A percentile compares a stretch with the other conserved stretches of the same genome.
Evolutionary conservation across 2,113 vertebrate genomes (phyloP).

Genomic region (Holacanthus passer): DNA sequence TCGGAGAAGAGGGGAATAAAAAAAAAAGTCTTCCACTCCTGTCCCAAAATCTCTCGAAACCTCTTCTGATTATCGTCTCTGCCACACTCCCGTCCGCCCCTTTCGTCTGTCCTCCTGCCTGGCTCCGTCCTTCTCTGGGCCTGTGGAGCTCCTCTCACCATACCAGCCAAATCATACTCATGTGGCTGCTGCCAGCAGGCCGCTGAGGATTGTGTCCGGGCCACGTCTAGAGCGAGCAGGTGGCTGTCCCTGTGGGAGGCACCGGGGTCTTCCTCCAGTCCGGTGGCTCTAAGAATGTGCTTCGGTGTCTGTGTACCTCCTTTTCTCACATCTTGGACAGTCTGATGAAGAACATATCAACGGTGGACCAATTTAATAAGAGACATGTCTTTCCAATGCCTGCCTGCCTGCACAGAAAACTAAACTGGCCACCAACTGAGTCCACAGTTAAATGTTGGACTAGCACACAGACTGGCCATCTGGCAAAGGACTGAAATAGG

Average conservation of each 20-base stretch:
- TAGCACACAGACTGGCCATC: constrained; percentile 31
- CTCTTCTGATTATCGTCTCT: constrained; percentile 56
- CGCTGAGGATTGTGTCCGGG: constrained; percentile 48
- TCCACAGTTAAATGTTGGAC: constrained; percentile 40
- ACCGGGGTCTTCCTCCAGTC: constrained; percentile 50
- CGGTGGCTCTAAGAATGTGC: constrained; percentile 39
- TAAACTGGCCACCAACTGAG: constrained; percentile 33
- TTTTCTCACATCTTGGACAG: constrained; percentile 36
- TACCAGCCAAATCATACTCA: constrained; percentile 59
- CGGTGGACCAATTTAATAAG: constrained; percentile 55
- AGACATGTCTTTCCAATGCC: constrained; percentile 61
- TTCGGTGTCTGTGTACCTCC: constrained; percentile 46
- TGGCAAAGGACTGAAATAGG: constrained; percentile 27
- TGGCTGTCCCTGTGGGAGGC: constrained; percentile 44
- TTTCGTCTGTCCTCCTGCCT: constrained; percentile 32
- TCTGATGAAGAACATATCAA: constrained; percentile 71
- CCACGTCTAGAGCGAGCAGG: constrained; percentile 44
- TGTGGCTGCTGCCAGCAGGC: constrained; percentile 50
- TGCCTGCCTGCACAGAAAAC: constrained; percentile 53
- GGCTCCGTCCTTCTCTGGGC: constrained; percentile 15
- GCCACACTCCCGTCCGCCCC: constrained; percentile 45
- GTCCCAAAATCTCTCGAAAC: constrained; percentile 63
- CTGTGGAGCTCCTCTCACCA: constrained; percentile 50
- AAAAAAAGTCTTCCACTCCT: constrained; percentile 81
- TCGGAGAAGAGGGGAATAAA: constrained; percentile 71